These are phyloP conservation scores for Plebejus melissa DNA, from an alignment of 2,888 invertebrate genomes.

Conservation along the genomic window DNA sequence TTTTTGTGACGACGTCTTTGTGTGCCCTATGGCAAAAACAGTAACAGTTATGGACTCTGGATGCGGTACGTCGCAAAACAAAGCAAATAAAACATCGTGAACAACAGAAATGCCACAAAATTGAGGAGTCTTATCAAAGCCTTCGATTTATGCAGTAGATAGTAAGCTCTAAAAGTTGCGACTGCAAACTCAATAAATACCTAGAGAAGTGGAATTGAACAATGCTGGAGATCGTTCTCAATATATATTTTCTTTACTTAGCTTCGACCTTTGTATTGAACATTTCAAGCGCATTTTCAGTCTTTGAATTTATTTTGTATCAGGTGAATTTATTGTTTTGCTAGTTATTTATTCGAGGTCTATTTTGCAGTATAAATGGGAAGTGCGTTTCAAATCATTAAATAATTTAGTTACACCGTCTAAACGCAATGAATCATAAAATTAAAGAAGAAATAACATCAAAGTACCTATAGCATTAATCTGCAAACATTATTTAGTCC, in stretches of 20 bases:
- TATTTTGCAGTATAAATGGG: no score
- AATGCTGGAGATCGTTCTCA: background rate
- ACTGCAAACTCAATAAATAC: background rate
- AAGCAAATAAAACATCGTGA: background rate
- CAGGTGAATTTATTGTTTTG: background rate
- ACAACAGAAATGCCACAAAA: background rate
- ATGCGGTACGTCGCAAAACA: background rate
- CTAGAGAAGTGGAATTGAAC: background rate
- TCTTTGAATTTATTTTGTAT: constrained; percentile 17
- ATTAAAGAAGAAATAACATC: background rate
- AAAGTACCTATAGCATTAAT: background rate
- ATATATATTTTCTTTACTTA: background rate
- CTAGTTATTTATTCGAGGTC: background rate
- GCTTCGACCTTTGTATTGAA: background rate
- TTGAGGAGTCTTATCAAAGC: background rate
- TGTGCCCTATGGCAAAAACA: background rate
- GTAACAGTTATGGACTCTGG: background rate
- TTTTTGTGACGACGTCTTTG: background rate
- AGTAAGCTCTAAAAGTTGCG: background rate
- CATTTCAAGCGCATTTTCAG: background rate
- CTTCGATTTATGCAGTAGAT: background rate
- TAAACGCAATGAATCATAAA: background rate
- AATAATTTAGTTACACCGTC: background rate
- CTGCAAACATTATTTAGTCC: background rate
- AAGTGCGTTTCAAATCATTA: background rate